Evolutionary conservation across 2,888 invertebrate genomes (phyloP).

Genomic region (Azorinus chamasolen): DNA sequence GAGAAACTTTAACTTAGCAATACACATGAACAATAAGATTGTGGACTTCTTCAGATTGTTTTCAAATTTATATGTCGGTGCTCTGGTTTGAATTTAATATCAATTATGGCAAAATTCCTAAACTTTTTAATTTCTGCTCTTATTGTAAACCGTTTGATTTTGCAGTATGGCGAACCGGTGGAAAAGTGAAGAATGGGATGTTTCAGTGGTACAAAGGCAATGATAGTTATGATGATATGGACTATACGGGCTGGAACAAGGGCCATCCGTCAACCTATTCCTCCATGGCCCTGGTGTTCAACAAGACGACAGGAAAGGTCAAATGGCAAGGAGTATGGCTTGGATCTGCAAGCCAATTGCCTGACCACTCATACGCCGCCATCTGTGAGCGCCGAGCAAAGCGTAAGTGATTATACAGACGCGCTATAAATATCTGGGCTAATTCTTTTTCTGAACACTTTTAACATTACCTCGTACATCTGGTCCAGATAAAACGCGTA

Average conservation of each 20-base stretch:
- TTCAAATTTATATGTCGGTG: no score
- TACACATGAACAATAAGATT: no score
- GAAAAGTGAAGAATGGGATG: conserved; percentile 62
- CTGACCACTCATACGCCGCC: conserved; percentile 83
- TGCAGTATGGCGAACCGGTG: conserved; percentile 76
- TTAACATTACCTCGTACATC: no score
- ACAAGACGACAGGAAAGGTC: conserved; percentile 85
- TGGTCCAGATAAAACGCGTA: no score
- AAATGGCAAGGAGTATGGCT: conserved; percentile 78
- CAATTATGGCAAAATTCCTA: no score
- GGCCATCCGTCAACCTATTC: conserved; percentile 68
- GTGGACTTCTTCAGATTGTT: no score
- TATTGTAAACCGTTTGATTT: no score
- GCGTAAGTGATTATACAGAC: conserved; percentile 80
- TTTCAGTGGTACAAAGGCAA: conserved; percentile 66
- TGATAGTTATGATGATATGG: conserved; percentile 57
- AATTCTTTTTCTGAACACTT: no score
- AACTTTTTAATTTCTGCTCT: no score
- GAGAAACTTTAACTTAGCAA: no score
- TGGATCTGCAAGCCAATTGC: conserved; percentile 71
- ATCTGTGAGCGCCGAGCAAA: conserved; percentile 88
- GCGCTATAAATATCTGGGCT: no score
- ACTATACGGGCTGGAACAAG: conserved; percentile 74
- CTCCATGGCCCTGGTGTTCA: conserved; percentile 78
- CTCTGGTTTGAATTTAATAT: no score